These are phyloP conservation scores for Arrhopalites spinosus DNA, from an alignment of 2,888 invertebrate species.

Conservation along the genomic window DNA sequence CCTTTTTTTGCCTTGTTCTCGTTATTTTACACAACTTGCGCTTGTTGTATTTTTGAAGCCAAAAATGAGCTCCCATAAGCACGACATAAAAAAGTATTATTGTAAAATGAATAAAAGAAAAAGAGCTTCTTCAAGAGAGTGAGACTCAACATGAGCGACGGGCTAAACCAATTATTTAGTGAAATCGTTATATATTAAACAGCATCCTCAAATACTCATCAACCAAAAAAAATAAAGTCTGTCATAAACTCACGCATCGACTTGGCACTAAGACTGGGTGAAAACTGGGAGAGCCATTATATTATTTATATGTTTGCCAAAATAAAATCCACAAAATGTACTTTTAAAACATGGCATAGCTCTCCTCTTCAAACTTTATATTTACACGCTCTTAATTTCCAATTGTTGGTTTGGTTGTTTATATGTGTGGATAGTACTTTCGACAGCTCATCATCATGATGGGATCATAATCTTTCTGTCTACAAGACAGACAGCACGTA, in stretches of 20 bases:
- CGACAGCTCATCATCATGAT: not conserved
- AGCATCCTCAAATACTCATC: not conserved
- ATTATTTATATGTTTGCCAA: slow-evolving; percentile 1
- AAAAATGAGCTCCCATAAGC: too few relatives aligned
- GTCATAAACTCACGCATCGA: not conserved
- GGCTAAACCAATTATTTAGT: slow-evolving; percentile 1
- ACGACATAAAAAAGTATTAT: too few relatives aligned
- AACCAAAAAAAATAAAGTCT: not conserved
- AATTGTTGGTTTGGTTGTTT: not conserved
- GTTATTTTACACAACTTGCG: too few relatives aligned
- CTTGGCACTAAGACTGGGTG: too few relatives aligned
- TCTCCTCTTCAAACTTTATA: not conserved
- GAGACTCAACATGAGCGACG: not conserved
- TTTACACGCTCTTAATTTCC: slow-evolving; percentile 8
- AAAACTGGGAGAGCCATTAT: too few relatives aligned
- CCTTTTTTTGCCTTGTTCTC: too few relatives aligned
- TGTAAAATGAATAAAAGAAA: too few relatives aligned
- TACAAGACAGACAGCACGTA: too few relatives aligned
- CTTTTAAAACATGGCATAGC: not conserved
- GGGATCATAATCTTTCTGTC: not conserved
- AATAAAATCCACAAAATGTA: not conserved
- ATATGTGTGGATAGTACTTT: not conserved
- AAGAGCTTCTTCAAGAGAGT: too few relatives aligned
- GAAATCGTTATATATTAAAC: not conserved
- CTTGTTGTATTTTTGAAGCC: too few relatives aligned